Evolutionary conservation across 2,797 vertebrate genomes (phyloP), one percentile per base, ranked within the genome.

Genomic region (Apodemus agrarius): DNA sequence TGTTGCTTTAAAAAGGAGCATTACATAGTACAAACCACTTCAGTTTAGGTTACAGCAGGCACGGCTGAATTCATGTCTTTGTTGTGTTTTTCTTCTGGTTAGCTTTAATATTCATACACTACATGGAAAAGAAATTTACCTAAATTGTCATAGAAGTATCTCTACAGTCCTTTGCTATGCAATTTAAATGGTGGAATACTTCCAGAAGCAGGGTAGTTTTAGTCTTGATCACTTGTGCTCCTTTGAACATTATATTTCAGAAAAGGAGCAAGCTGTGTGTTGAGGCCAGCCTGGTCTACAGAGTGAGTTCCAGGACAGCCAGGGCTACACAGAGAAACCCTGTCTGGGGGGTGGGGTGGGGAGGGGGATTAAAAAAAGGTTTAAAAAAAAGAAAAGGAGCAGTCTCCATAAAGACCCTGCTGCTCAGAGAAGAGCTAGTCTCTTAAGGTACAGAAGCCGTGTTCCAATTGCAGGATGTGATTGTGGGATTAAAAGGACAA

Each of bases 191-290:
- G 91, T 5, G 1, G 2, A 86, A 74, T 46, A 72, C 29, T 29
- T 90, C 93, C 34, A 67, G 67, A 93, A 94, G 93, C 83, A 69
- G 46, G 12, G 43, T 17, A 59, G 85, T 91, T 96, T 96, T 79
- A 34, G 83, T 91, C 96, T 79, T 89, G 94, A 75, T 85, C 89
- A 95, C 65, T 92, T 89, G 86, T 92, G 75, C 79, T 78, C 95
- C 0, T 92, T 24, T 37, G 54, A 65, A 78, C 43, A 82, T 94
- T n/a, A 11, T 59, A 54, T 91, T 95, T 97, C 21, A 67, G 65
- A 89, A 90, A n/a, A 92, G 59, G 1, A 40, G 82, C 79, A n/a
- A n/a, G n/a, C n/a, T n/a, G n/a, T n/a, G n/a, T n/a, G n/a, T n/a
- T n/a, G n/a, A n/a, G n/a, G n/a, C n/a, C n/a, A n/a, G n/a, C n/a